Conservation (phyloP, 2,888 invertebrate species). For the Merodon equestris region DNA sequence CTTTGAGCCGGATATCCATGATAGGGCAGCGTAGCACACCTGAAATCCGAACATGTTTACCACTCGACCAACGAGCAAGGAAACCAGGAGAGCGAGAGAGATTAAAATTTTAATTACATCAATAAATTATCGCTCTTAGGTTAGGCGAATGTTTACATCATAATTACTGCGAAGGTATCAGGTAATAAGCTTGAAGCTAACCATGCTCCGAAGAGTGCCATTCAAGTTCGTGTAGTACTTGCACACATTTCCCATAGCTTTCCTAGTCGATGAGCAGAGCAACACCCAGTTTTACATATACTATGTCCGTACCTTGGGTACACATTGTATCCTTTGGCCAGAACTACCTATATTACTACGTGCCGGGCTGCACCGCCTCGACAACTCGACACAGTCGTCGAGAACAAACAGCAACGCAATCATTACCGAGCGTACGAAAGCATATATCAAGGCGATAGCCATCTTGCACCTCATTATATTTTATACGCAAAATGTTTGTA, state of each 20-base stretch:
- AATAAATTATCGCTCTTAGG: conserved; percentile 69
- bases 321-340: conserved; percentile 12
- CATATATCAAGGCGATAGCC: conserved; percentile 70
- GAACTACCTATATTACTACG: too few species aligned
- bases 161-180: conserved; percentile 69
- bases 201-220: conserved; percentile 45
- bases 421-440: conserved; percentile 69
- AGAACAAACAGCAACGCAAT: conserved; percentile 61
- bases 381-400: too few species aligned
- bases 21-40: conserved; percentile 35
- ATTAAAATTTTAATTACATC: conserved; percentile 69
- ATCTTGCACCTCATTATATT: conserved; percentile 72
- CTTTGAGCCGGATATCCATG: conserved; percentile 17
- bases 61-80: conserved; percentile 25
- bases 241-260: conserved; percentile 44
- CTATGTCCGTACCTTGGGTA: conserved; percentile 3
- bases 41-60: conserved; percentile 52
- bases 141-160: conserved; percentile 70
- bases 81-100: conserved; percentile 50
- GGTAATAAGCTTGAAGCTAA: conserved; percentile 61
- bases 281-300: conserved; percentile 39
- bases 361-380: not conserved
- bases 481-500: conserved; percentile 69
- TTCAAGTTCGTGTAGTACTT: conserved; percentile 28
- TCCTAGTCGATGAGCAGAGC: conserved; percentile 21